Base-by-base conservation (phyloP, 2,797 vertebrate species). In the Cyprinodon diabolis region DNA sequence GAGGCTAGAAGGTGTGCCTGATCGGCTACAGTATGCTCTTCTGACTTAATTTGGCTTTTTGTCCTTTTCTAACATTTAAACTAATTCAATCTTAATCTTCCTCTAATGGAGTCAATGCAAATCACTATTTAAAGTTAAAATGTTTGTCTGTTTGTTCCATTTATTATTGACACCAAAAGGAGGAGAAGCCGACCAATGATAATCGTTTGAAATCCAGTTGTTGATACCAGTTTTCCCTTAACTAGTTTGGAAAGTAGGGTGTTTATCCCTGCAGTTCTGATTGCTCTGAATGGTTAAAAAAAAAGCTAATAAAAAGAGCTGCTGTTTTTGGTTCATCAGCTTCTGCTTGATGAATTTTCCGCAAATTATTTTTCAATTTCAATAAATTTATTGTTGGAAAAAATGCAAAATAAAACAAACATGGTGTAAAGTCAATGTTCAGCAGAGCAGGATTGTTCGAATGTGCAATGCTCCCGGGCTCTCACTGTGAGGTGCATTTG, bases 401-500 rank as follows among this genome's bases (percentile, higher is more conserved):
- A 35, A 1, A 5, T 7, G 30, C 19, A 37, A 30, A 30, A 30
- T 30, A 30, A 30, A 30, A 30, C 30, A 43, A 43, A 43, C 40
- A 21, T 62, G 30, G 15, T 37, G 35, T 62, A 11, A 6, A 21
- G 15, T 62, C 30, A 37, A 21, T 62, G 17, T 62, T 62, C 9
- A 19, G 37, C 17, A 40, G 8, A 62, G 37, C 58, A 40, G 17
- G 19, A 62, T 21, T 62, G 58, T 62, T 15, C 17, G 25, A 67
- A 19, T 67, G 47, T 67, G 25, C 66, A 35, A 30, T 48, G n/a
- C 45, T 66, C 23, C 17, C 17, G 3, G 7, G 67, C 40, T 23
- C 2, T 51, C 11, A 0, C 57, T 58, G 15, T 30, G 14, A 37
- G 79, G 75, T 30, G 37, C 75, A 65, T 66, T 83, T 84, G 76